Evolutionary conservation across 1,140 invertebrate species (phyloP), one percentile per base, ranked within the genome.

Genomic region (Grapholita molesta): DNA sequence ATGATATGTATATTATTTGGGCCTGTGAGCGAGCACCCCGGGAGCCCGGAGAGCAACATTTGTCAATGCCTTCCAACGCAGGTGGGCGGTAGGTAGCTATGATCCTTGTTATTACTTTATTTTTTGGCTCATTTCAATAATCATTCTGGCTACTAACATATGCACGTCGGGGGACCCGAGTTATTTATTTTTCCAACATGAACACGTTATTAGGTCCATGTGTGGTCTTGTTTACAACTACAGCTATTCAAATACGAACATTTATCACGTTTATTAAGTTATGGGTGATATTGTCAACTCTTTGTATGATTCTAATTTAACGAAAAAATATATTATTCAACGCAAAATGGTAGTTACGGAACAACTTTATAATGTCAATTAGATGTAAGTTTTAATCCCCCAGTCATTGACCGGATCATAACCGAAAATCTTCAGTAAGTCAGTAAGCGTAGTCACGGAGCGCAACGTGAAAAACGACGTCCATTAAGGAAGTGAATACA

Each of bases 401-500:
- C 86, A 89, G 86, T 88, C 89, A 84, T 79, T 89, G 87, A 84
- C 87, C 89, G 85, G 89, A 89, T 89, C 87, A 88, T 88, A 88
- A 83, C 84, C 84, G 70, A 88, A 89, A 88, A 89, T 88, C 83
- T 86, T 84, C 86, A 82, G 86, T 88, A 84, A 88, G 85, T 86
- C 81, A 79, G 77, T 69, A 75, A 77, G 76, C 76, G 76, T 68
- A 81, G 78, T 78, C 84, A 79, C 76, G 75, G 68, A 71, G 75
- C 74, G 77, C 73, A 70, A 79, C 74, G 84, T 91, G 89, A 91
- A 90, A 90, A 91, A 90, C 85, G 89, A 91, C 86, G 73, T 88
- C 88, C 89, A 91, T 91, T 91, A 91, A 89, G 88, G 88, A 91
- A 90, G 89, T 91, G 88, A 91, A 91, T 91, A 91, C 89, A 90